Evolutionary conservation across 2,113 vertebrate species (phyloP), one percentile per base, ranked within the genome.

Genomic region (Poeciliopsis prolifica): DNA sequence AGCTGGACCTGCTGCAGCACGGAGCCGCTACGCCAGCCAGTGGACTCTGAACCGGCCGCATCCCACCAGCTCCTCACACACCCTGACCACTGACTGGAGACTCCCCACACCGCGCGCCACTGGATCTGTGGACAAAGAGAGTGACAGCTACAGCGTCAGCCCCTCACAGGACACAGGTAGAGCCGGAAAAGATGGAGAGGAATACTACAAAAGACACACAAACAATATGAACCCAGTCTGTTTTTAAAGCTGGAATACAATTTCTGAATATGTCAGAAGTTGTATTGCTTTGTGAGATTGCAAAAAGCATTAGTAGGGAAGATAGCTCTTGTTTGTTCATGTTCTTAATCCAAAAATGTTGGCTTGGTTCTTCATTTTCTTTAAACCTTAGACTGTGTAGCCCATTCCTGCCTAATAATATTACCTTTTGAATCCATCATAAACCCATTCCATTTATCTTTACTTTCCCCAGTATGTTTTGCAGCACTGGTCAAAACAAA

Each of bases 81-180:
- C 98, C 3, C 95, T 99, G 83, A 98, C 97, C 91, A 99, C 98
- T 0, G 98, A 99, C 91, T 99, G 98, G 97, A 96, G 98, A 91
- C 95, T 99, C 33, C 97, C 97, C 13, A 99, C 98, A 0, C 98
- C 98, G 1, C 93, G 97, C 1, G 96, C 97, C 17, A 88, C 96
- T 0, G 98, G 98, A 4, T 99, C 98, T 0, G 96, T 98, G 90
- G 98, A 99, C 94, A 99, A 99, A 87, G 98, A 99, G 82, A 99
- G 98, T 0, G 98, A 99, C 93, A 99, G 97, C 92, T 99, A 99
- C 95, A 99, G 98, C 0, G 97, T 99, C 94, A 99, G 98, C 90
- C 98, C 98, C 5, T 99, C 98, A 0, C 98, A 99, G 88, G 98
- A 99, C 86, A 99, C 98, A 95, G 98, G 98, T 99, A 79, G 26